Conservation (phyloP, 2,888 invertebrate species). For the Patella ulyssiponensis region DNA sequence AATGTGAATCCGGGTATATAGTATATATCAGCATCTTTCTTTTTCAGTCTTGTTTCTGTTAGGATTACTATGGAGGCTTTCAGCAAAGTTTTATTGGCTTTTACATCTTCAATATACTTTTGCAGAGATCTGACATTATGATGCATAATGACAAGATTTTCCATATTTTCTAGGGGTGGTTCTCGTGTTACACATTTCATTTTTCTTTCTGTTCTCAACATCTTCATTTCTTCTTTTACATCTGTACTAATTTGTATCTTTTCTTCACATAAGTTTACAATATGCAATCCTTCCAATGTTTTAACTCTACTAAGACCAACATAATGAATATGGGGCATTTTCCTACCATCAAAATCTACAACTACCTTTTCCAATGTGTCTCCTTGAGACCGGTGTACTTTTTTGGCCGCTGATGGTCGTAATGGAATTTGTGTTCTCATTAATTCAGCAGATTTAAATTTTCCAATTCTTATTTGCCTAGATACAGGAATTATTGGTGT, state of each 20-base stretch:
- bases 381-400: conserved; percentile 34
- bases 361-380: conserved; percentile 25
- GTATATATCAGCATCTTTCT: background rate
- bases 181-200: no score
- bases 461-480: conserved; percentile 18
- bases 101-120: background rate
- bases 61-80: background rate
- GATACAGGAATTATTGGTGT: conserved; percentile 26
- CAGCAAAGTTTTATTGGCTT: background rate
- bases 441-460: conserved; percentile 19
- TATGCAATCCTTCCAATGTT: conserved; percentile 22
- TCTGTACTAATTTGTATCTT: conserved; percentile 18
- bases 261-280: conserved; percentile 24
- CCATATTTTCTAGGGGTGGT: background rate
- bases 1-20: background rate
- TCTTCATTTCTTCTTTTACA: conserved; percentile 27
- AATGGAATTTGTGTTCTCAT: conserved; percentile 33
- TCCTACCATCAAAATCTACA: conserved; percentile 21
- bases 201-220: conserved; percentile 17
- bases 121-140: background rate
- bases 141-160: background rate
- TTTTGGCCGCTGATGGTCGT: conserved; percentile 29
- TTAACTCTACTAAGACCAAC: conserved; percentile 27
- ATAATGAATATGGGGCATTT: conserved; percentile 28
- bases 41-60: background rate